phyloP scores from a whole-genome alignment of 2,888 invertebrate genomes.

The Timandra comae region DNA sequence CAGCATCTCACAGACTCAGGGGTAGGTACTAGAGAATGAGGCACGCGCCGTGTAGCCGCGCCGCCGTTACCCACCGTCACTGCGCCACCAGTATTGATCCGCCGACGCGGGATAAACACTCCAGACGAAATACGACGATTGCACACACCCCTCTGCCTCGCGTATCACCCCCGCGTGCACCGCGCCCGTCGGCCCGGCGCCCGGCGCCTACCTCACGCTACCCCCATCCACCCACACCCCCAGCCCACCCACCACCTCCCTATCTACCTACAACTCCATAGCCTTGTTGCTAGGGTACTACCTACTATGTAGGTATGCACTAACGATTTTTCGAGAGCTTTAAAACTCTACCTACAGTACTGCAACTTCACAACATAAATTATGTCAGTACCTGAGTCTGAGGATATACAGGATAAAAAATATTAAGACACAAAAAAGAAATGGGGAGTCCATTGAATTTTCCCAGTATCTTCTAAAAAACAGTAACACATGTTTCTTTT shows the following conservation, averaged over 20 bases:
- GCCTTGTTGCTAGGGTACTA: conserved; percentile 49
- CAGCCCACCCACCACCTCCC: conserved; percentile 36
- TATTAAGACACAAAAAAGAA: too few relatives aligned
- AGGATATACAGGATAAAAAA: too few relatives aligned
- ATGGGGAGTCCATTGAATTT: too few relatives aligned
- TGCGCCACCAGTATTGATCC: conserved; percentile 76
- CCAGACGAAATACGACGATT: conserved; percentile 75
- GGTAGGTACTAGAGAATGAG: conserved; percentile 44
- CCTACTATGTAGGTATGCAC: conserved; percentile 30
- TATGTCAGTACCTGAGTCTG: neutral
- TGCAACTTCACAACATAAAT: neutral
- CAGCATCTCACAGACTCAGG: conserved; percentile 74
- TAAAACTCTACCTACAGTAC: neutral
- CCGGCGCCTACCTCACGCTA: conserved; percentile 41
- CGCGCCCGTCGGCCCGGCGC: conserved; percentile 46
- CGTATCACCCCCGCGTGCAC: conserved; percentile 36
- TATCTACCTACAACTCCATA: conserved; percentile 30
- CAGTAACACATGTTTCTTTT: too few relatives aligned
- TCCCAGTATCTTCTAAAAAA: too few relatives aligned
- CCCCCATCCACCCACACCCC: conserved; percentile 41
- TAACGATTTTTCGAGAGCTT: conserved; percentile 25
- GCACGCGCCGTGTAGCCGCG: conserved; percentile 69
- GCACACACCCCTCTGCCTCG: conserved; percentile 61
- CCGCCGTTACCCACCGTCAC: conserved; percentile 70
- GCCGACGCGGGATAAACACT: conserved; percentile 74